Evolutionary conservation across 2,797 vertebrate species (phyloP).

Genomic region (Loriculus beryllinus): DNA sequence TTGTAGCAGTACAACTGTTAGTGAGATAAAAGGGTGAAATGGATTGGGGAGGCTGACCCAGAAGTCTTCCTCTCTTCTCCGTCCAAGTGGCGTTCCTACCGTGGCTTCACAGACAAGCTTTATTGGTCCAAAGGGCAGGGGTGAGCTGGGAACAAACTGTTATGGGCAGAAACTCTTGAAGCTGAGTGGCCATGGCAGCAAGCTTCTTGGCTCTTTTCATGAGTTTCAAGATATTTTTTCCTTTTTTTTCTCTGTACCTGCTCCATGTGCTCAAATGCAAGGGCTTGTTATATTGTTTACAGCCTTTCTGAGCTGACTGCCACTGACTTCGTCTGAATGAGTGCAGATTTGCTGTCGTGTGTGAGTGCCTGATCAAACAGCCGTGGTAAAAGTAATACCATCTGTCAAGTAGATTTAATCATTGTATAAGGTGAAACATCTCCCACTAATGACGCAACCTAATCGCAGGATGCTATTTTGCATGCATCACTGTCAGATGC

Average conservation of each 20-base stretch:
- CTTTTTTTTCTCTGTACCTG: neutral
- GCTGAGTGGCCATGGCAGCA: neutral
- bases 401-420: neutral
- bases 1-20: neutral
- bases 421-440: neutral
- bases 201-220: neutral
- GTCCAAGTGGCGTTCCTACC: accelerated
- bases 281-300: neutral
- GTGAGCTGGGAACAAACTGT: neutral
- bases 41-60: neutral
- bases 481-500: constrained; percentile 8
- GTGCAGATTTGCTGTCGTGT: neutral
- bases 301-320: neutral
- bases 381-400: neutral
- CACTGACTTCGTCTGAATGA: neutral
- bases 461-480: constrained; percentile 1
- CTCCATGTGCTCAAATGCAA: neutral
- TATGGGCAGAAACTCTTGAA: neutral
- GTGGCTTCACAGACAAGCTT: neutral
- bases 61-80: neutral
- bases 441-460: neutral
- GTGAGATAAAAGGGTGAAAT: neutral
- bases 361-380: neutral
- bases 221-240: neutral
- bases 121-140: neutral